Conservation (phyloP, 1,140 invertebrate genomes). For the Odontomachus brunneus region DNA sequence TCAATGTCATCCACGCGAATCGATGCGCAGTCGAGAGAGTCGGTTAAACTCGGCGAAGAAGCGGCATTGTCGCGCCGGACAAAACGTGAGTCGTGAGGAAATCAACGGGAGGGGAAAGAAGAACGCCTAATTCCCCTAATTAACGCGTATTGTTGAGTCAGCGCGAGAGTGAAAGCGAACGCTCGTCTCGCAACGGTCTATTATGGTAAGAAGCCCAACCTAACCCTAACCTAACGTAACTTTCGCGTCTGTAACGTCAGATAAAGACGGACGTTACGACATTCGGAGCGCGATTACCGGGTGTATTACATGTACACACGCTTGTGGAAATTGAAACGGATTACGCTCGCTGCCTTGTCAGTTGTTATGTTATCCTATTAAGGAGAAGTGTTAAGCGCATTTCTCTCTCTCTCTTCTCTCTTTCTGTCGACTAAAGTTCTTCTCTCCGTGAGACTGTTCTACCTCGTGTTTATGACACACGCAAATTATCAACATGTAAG, state of each 20-base stretch:
- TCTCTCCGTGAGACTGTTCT: neutral
- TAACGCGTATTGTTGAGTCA: slow-evolving; percentile 25
- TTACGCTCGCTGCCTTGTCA: neutral
- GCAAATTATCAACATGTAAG: slow-evolving; percentile 10
- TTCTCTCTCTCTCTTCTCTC: too few relatives aligned
- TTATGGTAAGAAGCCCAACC: slow-evolving; percentile 17
- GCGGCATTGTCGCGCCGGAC: neutral
- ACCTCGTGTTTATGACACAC: neutral
- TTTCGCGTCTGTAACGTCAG: neutral
- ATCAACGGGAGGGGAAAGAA: neutral
- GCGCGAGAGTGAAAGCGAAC: slow-evolving; percentile 39
- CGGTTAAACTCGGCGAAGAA: neutral
- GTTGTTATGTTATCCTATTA: too few relatives aligned
- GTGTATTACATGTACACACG: slow-evolving; percentile 3
- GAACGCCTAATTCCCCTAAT: neutral
- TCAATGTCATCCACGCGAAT: slow-evolving; percentile 34
- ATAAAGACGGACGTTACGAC: slow-evolving; percentile 12
- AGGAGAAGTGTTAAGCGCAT: too few relatives aligned
- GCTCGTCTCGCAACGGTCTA: neutral
- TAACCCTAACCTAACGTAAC: slow-evolving; percentile 23
- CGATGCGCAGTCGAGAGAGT: slow-evolving; percentile 12
- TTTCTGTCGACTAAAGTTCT: too few relatives aligned
- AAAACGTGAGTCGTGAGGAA: neutral
- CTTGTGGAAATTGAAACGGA: slow-evolving; percentile 10
- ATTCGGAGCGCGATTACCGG: slow-evolving; percentile 5